Conservation (phyloP, 2,113 vertebrate species). For the Xenotilapia leptura region DNA sequence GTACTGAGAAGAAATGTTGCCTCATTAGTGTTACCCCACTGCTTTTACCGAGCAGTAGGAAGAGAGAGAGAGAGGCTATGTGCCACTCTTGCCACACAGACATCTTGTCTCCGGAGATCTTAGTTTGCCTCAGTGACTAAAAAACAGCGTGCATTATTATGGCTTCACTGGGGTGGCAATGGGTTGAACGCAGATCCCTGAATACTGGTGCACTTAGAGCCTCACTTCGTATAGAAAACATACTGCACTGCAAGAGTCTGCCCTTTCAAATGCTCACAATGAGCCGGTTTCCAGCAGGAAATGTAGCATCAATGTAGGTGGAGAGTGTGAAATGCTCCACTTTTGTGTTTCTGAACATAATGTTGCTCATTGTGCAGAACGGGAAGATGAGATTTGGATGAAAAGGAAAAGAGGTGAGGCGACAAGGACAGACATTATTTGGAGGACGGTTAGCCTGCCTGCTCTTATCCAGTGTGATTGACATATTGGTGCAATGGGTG, state of each 20-base stretch:
- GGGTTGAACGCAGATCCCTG: conserved; percentile 12
- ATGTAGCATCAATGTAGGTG: neutral
- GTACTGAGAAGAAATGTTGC: conserved; percentile 50
- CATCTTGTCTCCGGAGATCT: conserved; percentile 37
- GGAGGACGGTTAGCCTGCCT: conserved; percentile 41
- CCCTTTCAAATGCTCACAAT: conserved; percentile 19
- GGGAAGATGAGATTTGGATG: conserved; percentile 2
- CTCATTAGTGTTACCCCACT: conserved; percentile 65
- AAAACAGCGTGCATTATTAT: conserved; percentile 29
- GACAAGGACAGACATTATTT: conserved; percentile 61
- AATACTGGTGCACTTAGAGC: neutral
- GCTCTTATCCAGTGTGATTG: conserved; percentile 63
- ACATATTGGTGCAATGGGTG: conserved; percentile 71
- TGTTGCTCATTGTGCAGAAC: neutral
- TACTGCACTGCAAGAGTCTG: neutral
- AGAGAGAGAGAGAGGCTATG: conserved; percentile 4
- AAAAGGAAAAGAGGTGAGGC: conserved; percentile 30
- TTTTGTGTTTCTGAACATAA: neutral
- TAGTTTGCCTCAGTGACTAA: conserved; percentile 18
- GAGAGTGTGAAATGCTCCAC: neutral
- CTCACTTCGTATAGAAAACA: neutral
- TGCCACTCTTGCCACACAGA: conserved; percentile 25
- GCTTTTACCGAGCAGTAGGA: conserved; percentile 42
- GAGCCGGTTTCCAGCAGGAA: neutral
- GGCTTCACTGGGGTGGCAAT: conserved; percentile 8